Conservation (phyloP, 2,888 invertebrate genomes). For the Hirtodrosophila alboralis region DNA sequence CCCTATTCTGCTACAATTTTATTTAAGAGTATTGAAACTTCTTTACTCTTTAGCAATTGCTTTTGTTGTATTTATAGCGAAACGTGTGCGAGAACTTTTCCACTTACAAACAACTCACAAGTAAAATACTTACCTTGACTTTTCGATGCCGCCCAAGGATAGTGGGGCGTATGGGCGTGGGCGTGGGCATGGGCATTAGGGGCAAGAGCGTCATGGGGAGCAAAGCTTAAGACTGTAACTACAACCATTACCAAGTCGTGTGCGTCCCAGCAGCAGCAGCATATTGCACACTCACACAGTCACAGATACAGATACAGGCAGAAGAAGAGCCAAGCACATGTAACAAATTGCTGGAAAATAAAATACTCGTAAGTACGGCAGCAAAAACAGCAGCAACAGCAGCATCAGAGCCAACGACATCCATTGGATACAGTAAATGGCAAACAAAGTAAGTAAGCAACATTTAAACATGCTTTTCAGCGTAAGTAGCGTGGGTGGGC, state of each 20-base stretch:
- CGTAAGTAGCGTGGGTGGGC: conserved; percentile 73
- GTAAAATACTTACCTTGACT: conserved; percentile 74
- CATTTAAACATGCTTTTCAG: conserved; percentile 71
- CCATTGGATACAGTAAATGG: conserved; percentile 48
- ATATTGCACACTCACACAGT: conserved; percentile 38
- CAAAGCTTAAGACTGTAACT: conserved; percentile 47
- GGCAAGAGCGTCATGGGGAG: conserved; percentile 7
- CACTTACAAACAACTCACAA: conserved; percentile 69
- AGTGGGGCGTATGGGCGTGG: conserved; percentile 15
- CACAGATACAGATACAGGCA: conserved; percentile 3
- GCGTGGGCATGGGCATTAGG: neutral
- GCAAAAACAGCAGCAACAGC: conserved; percentile 41
- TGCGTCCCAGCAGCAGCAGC: conserved; percentile 47
- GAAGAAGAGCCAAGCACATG: conserved; percentile 29
- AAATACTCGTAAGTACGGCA: conserved; percentile 38
- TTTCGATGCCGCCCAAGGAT: conserved; percentile 42
- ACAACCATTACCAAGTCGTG: conserved; percentile 50
- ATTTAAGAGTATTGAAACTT: conserved; percentile 42
- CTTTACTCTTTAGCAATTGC: conserved; percentile 19
- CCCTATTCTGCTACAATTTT: no score
- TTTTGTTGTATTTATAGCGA: conserved; percentile 50
- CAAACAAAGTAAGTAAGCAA: conserved; percentile 73
- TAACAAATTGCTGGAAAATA: conserved; percentile 72
- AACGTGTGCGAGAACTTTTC: conserved; percentile 70
- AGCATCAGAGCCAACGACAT: conserved; percentile 25